phyloP scores from a whole-genome alignment of 2,888 invertebrate genomes.

The Odontocerum albicorne region DNA sequence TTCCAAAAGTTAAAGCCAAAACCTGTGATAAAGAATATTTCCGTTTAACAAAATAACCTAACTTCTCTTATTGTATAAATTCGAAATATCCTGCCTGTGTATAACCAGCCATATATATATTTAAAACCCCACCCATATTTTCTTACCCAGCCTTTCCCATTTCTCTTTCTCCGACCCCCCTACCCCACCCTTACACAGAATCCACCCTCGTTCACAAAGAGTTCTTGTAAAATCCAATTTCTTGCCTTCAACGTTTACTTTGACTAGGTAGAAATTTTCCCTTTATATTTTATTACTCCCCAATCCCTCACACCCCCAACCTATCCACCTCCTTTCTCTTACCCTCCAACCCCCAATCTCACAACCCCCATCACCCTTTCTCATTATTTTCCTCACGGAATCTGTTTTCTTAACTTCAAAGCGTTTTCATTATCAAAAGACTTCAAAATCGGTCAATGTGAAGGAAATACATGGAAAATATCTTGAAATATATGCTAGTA shows the following conservation, averaged over 20 bases:
- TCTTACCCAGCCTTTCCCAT: conserved; percentile 16
- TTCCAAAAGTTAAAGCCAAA: too few species aligned
- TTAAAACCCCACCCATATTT: too few species aligned
- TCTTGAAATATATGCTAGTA: too few species aligned
- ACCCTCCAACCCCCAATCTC: not conserved
- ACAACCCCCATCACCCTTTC: not conserved
- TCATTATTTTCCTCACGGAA: not conserved
- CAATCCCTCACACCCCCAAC: not conserved
- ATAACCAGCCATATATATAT: not conserved
- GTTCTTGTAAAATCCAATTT: conserved; percentile 35
- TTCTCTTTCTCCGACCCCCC: conserved; percentile 16
- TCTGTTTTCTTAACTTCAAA: not conserved
- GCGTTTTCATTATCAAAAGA: not conserved
- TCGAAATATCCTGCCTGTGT: too few species aligned
- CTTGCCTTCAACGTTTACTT: not conserved
- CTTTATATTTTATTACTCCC: not conserved
- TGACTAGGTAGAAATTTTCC: not conserved
- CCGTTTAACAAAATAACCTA: too few species aligned
- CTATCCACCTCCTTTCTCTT: not conserved
- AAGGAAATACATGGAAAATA: too few species aligned
- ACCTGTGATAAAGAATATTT: too few species aligned
- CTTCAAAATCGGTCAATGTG: not conserved
- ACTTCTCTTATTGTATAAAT: too few species aligned
- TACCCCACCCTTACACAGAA: conserved; percentile 18
- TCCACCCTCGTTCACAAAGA: conserved; percentile 32